phyloP scores from a whole-genome alignment of 1,140 invertebrate species.

The Episyrphus balteatus region DNA sequence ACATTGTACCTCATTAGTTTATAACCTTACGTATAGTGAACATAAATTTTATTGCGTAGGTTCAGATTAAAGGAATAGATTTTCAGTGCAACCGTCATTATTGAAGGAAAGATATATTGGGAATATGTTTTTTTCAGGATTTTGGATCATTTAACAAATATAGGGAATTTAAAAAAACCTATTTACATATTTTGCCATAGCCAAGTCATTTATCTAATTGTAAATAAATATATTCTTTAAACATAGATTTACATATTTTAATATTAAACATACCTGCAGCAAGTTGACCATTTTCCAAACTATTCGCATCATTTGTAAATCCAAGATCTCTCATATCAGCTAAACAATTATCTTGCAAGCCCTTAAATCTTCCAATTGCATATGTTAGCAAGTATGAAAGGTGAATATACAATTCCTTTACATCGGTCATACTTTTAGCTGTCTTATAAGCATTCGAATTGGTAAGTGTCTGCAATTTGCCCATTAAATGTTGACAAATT shows the following conservation, averaged over 20 bases:
- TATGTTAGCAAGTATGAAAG: slow-evolving; percentile 35
- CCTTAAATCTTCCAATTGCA: slow-evolving; percentile 31
- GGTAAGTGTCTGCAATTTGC: slow-evolving; percentile 30
- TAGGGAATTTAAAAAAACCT: no score
- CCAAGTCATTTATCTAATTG: background rate
- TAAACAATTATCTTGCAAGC: slow-evolving; percentile 32
- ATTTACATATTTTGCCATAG: no score
- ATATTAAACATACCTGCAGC: slow-evolving; percentile 32
- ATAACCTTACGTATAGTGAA: no score
- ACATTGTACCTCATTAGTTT: no score
- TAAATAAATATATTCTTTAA: background rate
- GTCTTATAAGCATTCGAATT: slow-evolving; percentile 34
- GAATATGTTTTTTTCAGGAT: no score
- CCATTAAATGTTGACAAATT: slow-evolving; percentile 32
- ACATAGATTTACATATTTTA: no score
- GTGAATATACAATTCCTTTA: slow-evolving; percentile 35
- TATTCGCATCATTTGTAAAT: slow-evolving; percentile 32
- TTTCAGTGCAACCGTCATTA: no score
- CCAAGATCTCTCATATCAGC: slow-evolving; percentile 31
- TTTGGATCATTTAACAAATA: no score
- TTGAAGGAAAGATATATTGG: no score
- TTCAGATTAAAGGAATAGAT: no score
- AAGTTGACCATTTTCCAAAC: slow-evolving; percentile 30
- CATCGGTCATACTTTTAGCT: slow-evolving; percentile 23
- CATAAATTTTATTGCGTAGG: no score